Conservation (phyloP, 2,888 invertebrate genomes). For the Ptilodon capucinus region DNA sequence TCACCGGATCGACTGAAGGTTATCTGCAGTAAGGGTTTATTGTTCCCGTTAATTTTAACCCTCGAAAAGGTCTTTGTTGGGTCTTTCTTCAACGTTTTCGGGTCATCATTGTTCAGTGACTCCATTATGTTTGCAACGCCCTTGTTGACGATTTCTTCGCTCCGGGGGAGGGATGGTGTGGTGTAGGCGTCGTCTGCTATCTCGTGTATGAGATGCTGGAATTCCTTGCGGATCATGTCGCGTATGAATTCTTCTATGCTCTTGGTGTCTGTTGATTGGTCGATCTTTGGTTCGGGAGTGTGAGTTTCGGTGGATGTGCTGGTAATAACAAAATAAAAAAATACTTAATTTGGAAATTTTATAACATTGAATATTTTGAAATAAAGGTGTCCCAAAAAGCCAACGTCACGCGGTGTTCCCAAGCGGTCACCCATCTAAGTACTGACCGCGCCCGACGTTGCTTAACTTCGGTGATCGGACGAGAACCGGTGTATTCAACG, state of each 20-base stretch:
- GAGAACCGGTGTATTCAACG: constrained; percentile 76
- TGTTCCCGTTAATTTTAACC: constrained; percentile 73
- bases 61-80: constrained; percentile 60
- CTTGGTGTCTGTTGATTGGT: constrained; percentile 69
- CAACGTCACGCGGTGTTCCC: constrained; percentile 71
- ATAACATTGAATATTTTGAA: no score
- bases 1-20: constrained; percentile 68
- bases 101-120: constrained; percentile 46
- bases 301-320: constrained; percentile 33
- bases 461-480: constrained; percentile 80
- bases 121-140: constrained; percentile 67
- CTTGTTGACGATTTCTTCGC: constrained; percentile 59
- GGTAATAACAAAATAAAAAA: constrained; percentile 18
- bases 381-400: no score
- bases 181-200: constrained; percentile 53
- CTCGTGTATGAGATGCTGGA: constrained; percentile 61
- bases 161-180: constrained; percentile 25
- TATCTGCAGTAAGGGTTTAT: constrained; percentile 71
- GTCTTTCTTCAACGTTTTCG: constrained; percentile 41
- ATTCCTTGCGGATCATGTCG: constrained; percentile 68
- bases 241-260: constrained; percentile 72
- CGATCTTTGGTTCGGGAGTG: constrained; percentile 46
- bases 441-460: constrained; percentile 77
- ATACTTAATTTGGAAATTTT: no score
- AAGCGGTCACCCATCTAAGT: constrained; percentile 79